Conservation (phyloP, 2,797 vertebrate species). For the Acanthiza pusilla region DNA sequence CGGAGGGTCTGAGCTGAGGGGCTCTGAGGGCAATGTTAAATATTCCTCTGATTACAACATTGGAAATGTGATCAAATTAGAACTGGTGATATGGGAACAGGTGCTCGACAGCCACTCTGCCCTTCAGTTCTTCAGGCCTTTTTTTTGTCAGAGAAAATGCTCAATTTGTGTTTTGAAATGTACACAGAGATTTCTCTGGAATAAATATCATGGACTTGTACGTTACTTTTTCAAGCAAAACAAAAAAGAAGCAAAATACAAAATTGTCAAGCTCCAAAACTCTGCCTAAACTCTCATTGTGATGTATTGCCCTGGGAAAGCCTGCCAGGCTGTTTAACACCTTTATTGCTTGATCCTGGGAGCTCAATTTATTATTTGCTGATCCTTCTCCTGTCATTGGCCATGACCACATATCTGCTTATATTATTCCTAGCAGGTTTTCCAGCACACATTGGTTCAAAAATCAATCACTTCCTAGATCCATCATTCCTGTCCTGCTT, state of each 20-base stretch:
- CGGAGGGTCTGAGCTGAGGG: not conserved
- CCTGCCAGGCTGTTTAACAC: constrained; percentile 9
- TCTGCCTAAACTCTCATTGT: not conserved
- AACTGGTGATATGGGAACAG: not conserved
- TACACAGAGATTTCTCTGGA: not conserved
- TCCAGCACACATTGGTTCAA: not conserved
- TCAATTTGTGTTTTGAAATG: not conserved
- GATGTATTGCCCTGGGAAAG: not conserved
- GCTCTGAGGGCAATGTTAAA: not conserved
- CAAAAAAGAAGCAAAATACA: not conserved
- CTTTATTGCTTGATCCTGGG: constrained; percentile 19
- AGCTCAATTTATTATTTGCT: constrained; percentile 39
- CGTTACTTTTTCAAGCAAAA: not conserved
- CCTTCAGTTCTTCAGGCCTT: not conserved
- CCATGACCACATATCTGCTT: not conserved
- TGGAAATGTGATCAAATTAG: not conserved
- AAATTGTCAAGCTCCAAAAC: not conserved
- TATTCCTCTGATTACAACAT: not conserved
- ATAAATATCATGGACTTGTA: not conserved
- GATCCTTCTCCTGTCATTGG: not conserved
- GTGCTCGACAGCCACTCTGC: not conserved
- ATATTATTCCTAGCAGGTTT: constrained; percentile 28
- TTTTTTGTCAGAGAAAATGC: not conserved
- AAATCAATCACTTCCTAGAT: constrained; percentile 33
- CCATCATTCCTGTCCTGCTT: not conserved